These are phyloP conservation scores for Tyto alba DNA, from an alignment of 2,113 vertebrate species.

Conservation along the genomic window DNA sequence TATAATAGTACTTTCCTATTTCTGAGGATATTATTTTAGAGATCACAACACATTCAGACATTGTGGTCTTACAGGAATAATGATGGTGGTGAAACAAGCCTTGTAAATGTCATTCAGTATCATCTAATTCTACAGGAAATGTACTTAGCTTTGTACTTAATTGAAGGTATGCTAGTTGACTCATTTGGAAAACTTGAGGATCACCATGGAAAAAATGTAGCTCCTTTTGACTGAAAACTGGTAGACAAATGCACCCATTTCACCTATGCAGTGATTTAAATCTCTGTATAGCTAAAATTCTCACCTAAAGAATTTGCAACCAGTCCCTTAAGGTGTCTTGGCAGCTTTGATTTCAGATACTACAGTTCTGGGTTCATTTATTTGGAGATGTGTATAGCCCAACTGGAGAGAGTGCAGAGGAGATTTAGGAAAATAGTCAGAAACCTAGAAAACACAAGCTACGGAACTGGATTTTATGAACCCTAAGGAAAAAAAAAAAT, in stretches of 20 bases:
- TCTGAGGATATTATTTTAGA: background rate
- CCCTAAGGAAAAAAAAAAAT: background rate
- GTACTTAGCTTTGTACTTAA: background rate
- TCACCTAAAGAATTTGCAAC: background rate
- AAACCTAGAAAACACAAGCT: background rate
- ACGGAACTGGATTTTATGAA: background rate
- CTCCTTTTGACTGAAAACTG: background rate
- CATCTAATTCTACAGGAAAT: background rate
- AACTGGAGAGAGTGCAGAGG: background rate
- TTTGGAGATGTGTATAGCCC: background rate
- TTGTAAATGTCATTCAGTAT: background rate
- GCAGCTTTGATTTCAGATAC: background rate
- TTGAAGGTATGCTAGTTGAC: background rate
- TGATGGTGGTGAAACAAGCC: background rate
- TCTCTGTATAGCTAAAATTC: background rate
- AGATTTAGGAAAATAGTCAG: background rate
- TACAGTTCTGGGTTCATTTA: background rate
- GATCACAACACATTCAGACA: background rate
- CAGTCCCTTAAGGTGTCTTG: background rate
- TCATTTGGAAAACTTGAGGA: background rate
- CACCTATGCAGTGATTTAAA: background rate
- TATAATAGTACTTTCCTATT: background rate
- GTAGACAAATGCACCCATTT: background rate
- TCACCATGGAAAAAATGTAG: rapidly evolving
- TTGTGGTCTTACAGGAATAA: background rate